phyloP scores from a whole-genome alignment of 2,797 vertebrate species.

The Chloroceryle inda region DNA sequence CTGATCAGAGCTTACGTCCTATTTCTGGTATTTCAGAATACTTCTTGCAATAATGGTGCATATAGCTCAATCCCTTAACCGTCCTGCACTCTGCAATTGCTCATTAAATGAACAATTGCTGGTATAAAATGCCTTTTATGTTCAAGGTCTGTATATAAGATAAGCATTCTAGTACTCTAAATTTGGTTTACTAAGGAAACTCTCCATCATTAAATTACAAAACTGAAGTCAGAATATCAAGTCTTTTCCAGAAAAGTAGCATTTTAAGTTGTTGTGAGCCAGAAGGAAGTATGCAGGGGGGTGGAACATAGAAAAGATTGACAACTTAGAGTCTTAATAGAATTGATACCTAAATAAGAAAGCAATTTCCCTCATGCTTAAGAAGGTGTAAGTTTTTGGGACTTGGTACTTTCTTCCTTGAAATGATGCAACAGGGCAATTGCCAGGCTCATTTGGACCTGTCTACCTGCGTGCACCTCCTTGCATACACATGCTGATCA shows the following conservation, averaged over 20 bases:
- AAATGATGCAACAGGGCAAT: slow-evolving; percentile 14
- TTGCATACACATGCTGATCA: not conserved
- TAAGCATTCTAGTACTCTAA: slow-evolving; percentile 91
- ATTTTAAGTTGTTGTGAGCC: slow-evolving; percentile 72
- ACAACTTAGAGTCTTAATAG: slow-evolving; percentile 52
- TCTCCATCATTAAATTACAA: slow-evolving; percentile 88
- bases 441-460: slow-evolving; percentile 15
- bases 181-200: slow-evolving; percentile 89
- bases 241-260: slow-evolving; percentile 83
- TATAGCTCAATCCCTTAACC: slow-evolving; percentile 91
- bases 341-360: slow-evolving; percentile 61
- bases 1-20: slow-evolving; percentile 99
- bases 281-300: not conserved
- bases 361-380: slow-evolving; percentile 42
- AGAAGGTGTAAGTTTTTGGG: slow-evolving; percentile 31
- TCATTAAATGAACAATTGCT: slow-evolving; percentile 95
- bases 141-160: slow-evolving; percentile 93
- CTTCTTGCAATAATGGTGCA: slow-evolving; percentile 97
- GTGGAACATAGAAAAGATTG: not conserved
- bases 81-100: slow-evolving; percentile 91
- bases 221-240: slow-evolving; percentile 86
- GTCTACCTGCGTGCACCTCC: not conserved
- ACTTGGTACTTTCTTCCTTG: not conserved
- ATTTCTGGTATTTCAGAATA: slow-evolving; percentile 99
- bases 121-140: slow-evolving; percentile 90